Base-by-base conservation (phyloP, 2,888 invertebrate species). In the Noctua janthina region DNA sequence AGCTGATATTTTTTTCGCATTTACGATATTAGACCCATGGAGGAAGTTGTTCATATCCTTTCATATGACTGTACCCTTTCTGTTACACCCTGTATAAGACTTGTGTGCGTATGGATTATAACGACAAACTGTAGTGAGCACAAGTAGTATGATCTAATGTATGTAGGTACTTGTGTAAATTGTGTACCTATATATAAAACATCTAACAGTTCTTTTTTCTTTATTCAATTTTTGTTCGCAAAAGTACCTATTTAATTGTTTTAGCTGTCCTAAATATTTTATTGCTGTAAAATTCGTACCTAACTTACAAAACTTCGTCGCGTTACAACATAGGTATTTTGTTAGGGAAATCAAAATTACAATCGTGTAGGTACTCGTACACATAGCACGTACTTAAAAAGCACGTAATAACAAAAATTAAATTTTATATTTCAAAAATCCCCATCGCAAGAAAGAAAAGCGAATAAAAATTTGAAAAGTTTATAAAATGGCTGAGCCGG, bases 181-280 rank as follows among this genome's bases (percentile, higher is more conserved):
- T 13, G 7, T 35, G 35, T 56, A 62, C 4, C 43, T 1, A 3
- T 35, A 8, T 35, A 20, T 39, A 66, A 59, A 66, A 20, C 20
- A 66, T 3, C 35, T 20, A 66, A 66, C 20, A 20, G 29, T 29
- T 23, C 3, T 66, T 20, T 67, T 67, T 67, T 23, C 43, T 10
- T 39, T 4, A 23, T 23, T 20, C 35, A 4, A 23, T 4, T 20
- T 1, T 23, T 67, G 43, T 43, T 43, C 2, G 7, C 2, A n/a
- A 43, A 67, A 67, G 43, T 67, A 43, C 43, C 67, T 43, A 49
- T 49, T 20, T 11, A 39, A 62, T 81, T 54, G n/a, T 46, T 80
- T 39, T 46, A 4, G 51, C 35, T 10, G 43, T n/a, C 10, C 0
- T 5, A n/a, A 62, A 46, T 80, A 64, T 64, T 62, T 46, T 20